Evolutionary conservation across 1,140 invertebrate species (phyloP), one percentile per base, ranked within the genome.

Genomic region (Armadillidium nasatum): DNA sequence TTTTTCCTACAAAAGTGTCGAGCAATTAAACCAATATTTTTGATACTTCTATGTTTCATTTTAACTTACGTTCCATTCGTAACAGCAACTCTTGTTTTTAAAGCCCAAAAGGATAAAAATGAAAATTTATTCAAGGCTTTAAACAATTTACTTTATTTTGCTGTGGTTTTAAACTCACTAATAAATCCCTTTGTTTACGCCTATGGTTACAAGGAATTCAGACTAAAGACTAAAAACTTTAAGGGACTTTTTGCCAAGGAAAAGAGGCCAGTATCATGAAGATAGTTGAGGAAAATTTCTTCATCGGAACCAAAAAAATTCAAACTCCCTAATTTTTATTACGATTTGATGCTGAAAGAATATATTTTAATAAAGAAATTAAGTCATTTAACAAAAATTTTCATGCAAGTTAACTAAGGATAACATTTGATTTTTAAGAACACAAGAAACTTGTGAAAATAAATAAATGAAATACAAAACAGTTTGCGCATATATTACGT

Each of bases 51-150:
- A 1, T 78, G 74, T 44, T 78, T 78, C 67, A 54, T 74, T 4
- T 73, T 72, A 6, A 78, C 77, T 1, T 78, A 78, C 23, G 77
- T 78, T 19, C 77, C 77, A 21, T 78, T 78, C 74, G 77, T 78
- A 13, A 74, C 75, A 21, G 77, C 74, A 11, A 50, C 73, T 0
- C n/a, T 78, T 19, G 60, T 76, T 10, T 78, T 75, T 45, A 69
- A 71, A 44, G 19, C 54, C 9, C 60, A 73, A 23, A 50, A 73
- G 7, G 71, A 78, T 66, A 78, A 78, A 71, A 71, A 46, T 10
- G 45, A 68, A 43, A 69, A 71, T 50, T 74, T 78, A 2, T 68
- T 78, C 3, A 74, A 78, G 67, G 44, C 73, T 4, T 71, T 78
- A 7, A 75, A 76, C 33, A 78, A 74, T n/a, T 43, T 78, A 10